Evolutionary conservation across 2,113 vertebrate genomes (phyloP), one percentile per base, ranked within the genome.

Genomic region (Bothrops jararaca): DNA sequence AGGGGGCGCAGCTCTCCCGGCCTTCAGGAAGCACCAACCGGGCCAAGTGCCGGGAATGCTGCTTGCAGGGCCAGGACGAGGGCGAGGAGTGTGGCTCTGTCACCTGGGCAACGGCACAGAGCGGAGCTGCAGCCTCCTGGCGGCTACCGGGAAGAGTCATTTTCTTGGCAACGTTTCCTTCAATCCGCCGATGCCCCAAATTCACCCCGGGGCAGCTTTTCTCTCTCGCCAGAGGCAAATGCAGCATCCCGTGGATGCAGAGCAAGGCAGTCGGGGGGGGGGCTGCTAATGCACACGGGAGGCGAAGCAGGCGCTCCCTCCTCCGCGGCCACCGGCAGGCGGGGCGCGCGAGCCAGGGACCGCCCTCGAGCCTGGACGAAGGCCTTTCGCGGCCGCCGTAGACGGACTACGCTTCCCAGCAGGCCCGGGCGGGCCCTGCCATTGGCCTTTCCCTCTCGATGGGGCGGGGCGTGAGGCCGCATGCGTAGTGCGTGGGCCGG

Each of bases 381-480:
- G 15, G 18, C 3, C 2, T 5, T 34, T 88, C 8, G 26, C 58
- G 86, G 91, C 86, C 91, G 22, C 91, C 58, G 91, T 80, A 53
- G n/a, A 3, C 23, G 48, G 26, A 92, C 88, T 90, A 57, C 92
- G 34, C 23, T 92, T 92, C 92, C 88, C 92, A 85, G 88, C 23
- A 89, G 13, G 4, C n/a, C 23, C 39, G 0, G 57, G 18, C 29
- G 23, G 39, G 18, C 15, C 20, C 9, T 13, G 86, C 13, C 42
- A 11, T 23, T n/a, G 39, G 86, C 48, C 29, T 39, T 48, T 45
- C 12, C 24, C 20, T 1, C 5, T 2, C 45, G 50, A 23, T 39
- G 4, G 39, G n/a, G 13, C 4, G 69, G 34, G 34, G 69, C 2
- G 39, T 13, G 23, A 22, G 29, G 20, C 54, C 74, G 88, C 74